phyloP scores from a whole-genome alignment of 1,140 invertebrate species.

The Ephestia elutella region DNA sequence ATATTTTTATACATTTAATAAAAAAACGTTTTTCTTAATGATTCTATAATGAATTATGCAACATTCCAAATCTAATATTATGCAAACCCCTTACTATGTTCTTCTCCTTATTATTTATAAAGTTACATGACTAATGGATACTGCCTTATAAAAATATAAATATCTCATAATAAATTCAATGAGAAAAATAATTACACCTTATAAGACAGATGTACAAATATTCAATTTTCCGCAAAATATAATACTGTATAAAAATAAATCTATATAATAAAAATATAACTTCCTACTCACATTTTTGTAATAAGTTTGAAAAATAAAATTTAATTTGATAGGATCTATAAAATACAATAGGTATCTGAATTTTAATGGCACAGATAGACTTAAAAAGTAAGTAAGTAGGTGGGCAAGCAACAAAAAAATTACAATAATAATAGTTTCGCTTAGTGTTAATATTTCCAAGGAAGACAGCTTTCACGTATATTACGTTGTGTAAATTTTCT shows the following conservation, averaged over 20 bases:
- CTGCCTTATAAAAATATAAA: conserved; percentile 35
- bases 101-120: conserved; percentile 11
- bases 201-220: conserved; percentile 3
- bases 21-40: neutral
- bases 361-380: conserved; percentile 38
- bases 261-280: conserved; percentile 14
- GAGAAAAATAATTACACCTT: conserved; percentile 19
- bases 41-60: neutral
- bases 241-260: conserved; percentile 30
- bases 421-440: conserved; percentile 31
- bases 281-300: conserved; percentile 14
- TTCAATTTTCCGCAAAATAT: conserved; percentile 9
- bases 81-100: neutral
- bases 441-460: conserved; percentile 36
- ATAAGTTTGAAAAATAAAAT: conserved; percentile 20
- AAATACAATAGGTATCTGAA: conserved; percentile 6
- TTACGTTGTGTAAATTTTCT: conserved; percentile 7
- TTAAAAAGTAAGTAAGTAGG: conserved; percentile 29
- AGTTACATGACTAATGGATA: conserved; percentile 15
- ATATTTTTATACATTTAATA: neutral
- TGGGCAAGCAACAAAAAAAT: conserved; percentile 39
- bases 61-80: neutral
- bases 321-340: conserved; percentile 12
- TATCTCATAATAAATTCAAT: conserved; percentile 16
- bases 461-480: conserved; percentile 40